Conservation (phyloP, 2,888 invertebrate genomes). For the Leptinotarsa haldemani region DNA sequence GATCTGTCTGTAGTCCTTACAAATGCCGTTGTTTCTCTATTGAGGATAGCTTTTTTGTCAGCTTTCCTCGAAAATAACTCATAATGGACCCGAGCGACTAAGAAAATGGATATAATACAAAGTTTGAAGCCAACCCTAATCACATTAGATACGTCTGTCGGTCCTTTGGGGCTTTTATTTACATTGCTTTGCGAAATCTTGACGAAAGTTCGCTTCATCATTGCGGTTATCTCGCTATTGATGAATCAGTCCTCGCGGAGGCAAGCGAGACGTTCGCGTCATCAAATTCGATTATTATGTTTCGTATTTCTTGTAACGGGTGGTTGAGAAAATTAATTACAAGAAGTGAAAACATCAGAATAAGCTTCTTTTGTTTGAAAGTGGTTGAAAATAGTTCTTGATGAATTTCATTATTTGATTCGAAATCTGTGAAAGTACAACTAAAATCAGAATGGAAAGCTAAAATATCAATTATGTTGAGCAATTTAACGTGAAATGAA, state of each 20-base stretch:
- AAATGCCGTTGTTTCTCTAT: constrained; percentile 24
- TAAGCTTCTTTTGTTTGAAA: background rate
- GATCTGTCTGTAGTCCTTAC: constrained; percentile 24
- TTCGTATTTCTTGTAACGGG: background rate
- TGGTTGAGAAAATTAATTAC: background rate
- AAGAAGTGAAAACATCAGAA: background rate
- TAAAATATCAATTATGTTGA: too few relatives aligned
- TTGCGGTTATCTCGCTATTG: background rate
- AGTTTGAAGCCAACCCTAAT: constrained; percentile 32
- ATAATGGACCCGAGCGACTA: constrained; percentile 27
- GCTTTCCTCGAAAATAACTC: constrained; percentile 36
- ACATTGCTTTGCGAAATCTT: constrained; percentile 29
- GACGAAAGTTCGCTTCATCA: constrained; percentile 16
- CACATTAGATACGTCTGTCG: constrained; percentile 30
- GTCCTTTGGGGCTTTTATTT: constrained; percentile 28
- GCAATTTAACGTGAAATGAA: too few relatives aligned
- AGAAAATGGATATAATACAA: constrained; percentile 31
- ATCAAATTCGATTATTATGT: constrained; percentile 5
- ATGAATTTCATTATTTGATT: too few relatives aligned
- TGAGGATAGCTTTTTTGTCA: constrained; percentile 19
- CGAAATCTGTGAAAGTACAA: too few relatives aligned
- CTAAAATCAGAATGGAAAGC: too few relatives aligned
- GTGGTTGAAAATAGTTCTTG: too few relatives aligned
- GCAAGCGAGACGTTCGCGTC: background rate
- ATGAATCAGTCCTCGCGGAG: background rate